These are phyloP conservation scores for Ciona savignyi DNA, from an alignment of 23 tunicate genomes.

Conservation along the genomic window DNA sequence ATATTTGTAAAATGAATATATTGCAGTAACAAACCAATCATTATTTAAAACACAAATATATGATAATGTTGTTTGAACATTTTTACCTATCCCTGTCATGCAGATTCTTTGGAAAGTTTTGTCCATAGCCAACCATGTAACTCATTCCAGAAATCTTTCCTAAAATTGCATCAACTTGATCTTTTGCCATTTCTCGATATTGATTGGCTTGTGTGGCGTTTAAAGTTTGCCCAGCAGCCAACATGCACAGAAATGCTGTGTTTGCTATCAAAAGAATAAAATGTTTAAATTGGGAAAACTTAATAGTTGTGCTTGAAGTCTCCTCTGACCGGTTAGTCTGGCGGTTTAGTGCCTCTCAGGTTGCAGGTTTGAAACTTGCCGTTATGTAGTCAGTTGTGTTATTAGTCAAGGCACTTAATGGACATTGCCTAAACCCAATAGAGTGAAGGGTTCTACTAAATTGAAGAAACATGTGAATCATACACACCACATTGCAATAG, in stretches of 20 bases:
- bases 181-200: slow-evolving; percentile 31
- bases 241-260: slow-evolving; percentile 47
- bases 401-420: too few species aligned
- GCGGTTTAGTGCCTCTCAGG: too few species aligned
- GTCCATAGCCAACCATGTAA: slow-evolving; percentile 66
- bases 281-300: too few species aligned
- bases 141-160: slow-evolving; percentile 31
- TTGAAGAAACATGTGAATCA: too few species aligned
- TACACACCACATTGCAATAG: too few species aligned
- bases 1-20: too few species aligned
- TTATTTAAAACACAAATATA: neutral
- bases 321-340: too few species aligned
- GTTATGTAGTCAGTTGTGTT: too few species aligned
- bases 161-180: slow-evolving; percentile 26
- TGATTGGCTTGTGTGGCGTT: neutral
- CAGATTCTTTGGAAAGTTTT: slow-evolving; percentile 20
- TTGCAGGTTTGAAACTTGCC: too few species aligned
- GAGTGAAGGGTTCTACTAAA: too few species aligned
- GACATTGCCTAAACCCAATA: too few species aligned
- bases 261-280: slow-evolving; percentile 29
- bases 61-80: neutral
- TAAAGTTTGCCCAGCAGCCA: slow-evolving; percentile 18
- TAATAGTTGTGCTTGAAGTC: too few species aligned
- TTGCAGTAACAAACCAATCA: neutral
- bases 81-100: slow-evolving; percentile 77